A percentile compares a stretch with the other conserved stretches of the same genome.
Evolutionary conservation across 1,140 invertebrate species (phyloP).

Genomic region (Zaprionus tsacasi): DNA sequence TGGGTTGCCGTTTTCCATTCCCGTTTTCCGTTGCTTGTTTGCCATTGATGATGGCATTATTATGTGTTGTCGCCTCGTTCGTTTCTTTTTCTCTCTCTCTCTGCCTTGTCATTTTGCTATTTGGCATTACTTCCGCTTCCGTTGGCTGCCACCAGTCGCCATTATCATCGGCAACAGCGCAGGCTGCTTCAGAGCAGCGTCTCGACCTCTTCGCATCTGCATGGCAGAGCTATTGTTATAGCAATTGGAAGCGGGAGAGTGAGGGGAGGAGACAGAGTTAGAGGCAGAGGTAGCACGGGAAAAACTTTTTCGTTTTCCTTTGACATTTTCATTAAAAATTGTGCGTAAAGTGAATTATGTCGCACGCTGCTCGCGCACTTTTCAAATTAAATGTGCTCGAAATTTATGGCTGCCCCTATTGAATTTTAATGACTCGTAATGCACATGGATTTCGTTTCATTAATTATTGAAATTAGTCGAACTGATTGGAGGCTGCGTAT

Average conservation of each 20-base stretch:
- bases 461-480: constrained; percentile 52
- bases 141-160: constrained; percentile 51
- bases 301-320: constrained; percentile 59
- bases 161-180: constrained; percentile 30
- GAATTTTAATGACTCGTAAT: constrained; percentile 74
- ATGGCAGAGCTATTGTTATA: background rate
- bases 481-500: background rate
- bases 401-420: constrained; percentile 71
- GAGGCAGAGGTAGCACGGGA: background rate
- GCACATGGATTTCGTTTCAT: constrained; percentile 60
- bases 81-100: constrained; percentile 35
- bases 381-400: constrained; percentile 68
- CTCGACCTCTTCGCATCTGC: constrained; percentile 7
- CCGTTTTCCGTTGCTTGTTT: constrained; percentile 51
- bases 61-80: constrained; percentile 74
- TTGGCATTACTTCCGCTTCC: constrained; percentile 80
- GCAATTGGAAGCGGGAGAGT: background rate
- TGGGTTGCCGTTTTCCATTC: constrained; percentile 47
- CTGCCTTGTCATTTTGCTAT: constrained; percentile 37
- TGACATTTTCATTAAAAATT: constrained; percentile 61
- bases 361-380: constrained; percentile 43
- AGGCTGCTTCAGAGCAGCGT: no score
- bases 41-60: constrained; percentile 75
- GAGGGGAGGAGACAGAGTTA: background rate
- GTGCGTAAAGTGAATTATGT: constrained; percentile 72